phyloP scores from a whole-genome alignment of 2,113 vertebrate genomes.

The Emydocephalus ijimae region DNA sequence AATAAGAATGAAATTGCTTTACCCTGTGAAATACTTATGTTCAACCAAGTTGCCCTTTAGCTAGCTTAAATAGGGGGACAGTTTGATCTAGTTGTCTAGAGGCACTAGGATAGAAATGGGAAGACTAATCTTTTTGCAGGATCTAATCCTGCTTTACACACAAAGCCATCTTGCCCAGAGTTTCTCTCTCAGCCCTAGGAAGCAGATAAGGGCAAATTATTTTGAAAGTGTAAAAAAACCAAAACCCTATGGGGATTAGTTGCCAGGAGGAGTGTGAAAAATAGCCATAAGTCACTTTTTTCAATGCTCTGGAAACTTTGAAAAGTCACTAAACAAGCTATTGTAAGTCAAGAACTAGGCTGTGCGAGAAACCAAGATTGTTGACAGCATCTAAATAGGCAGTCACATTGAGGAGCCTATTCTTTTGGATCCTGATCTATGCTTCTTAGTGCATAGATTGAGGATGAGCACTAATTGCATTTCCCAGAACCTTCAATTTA shows the following conservation, averaged over 20 bases:
- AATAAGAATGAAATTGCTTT: conserved; percentile 2
- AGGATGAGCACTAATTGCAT: neutral
- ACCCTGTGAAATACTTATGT: neutral
- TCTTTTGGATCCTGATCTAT: neutral
- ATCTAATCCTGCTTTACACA: no score
- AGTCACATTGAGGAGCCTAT: neutral
- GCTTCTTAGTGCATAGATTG: neutral
- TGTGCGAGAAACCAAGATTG: neutral
- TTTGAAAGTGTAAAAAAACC: no score
- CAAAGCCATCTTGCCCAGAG: no score
- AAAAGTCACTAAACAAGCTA: neutral
- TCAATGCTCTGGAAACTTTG: neutral
- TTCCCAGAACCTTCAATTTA: neutral
- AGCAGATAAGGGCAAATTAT: no score
- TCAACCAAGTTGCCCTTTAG: neutral
- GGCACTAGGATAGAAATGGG: no score
- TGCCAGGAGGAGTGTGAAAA: neutral
- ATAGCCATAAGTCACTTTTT: neutral
- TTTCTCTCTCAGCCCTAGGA: no score
- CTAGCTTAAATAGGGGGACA: neutral
- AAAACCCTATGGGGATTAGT: no score
- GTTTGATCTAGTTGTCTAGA: neutral
- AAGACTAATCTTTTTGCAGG: no score
- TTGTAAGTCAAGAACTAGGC: neutral
- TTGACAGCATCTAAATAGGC: neutral